phyloP scores from a whole-genome alignment of 2,113 vertebrate genomes.

The Callopanchax toddi region DNA sequence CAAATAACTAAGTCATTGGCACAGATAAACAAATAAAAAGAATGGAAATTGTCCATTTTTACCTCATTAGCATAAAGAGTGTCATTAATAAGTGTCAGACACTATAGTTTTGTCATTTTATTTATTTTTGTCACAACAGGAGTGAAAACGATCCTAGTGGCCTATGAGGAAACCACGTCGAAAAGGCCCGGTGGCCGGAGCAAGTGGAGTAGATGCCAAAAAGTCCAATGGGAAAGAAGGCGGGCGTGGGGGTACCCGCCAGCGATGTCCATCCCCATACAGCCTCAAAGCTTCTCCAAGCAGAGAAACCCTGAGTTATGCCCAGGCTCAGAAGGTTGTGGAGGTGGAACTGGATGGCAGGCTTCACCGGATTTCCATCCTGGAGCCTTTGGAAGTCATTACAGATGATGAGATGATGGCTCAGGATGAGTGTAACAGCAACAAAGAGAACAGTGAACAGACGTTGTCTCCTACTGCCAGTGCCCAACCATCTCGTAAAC shows the following conservation, averaged over 20 bases:
- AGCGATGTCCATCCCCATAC: conserved; percentile 89
- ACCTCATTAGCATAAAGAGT: too few relatives aligned
- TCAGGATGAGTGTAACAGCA: conserved; percentile 98
- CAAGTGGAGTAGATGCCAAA: conserved; percentile 71
- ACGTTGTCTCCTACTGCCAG: conserved; percentile 82
- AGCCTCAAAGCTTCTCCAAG: conserved; percentile 90
- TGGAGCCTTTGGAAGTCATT: conserved; percentile 94
- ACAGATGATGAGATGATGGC: conserved; percentile 95
- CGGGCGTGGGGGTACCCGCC: conserved; percentile 76
- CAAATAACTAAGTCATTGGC: too few relatives aligned
- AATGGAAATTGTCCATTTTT: too few relatives aligned
- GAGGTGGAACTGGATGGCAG: conserved; percentile 97
- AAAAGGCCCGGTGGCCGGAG: conserved; percentile 81
- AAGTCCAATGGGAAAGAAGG: conserved; percentile 67
- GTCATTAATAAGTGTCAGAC: too few relatives aligned
- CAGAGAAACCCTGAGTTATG: conserved; percentile 91
- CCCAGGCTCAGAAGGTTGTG: conserved; percentile 94
- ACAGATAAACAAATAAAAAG: too few relatives aligned
- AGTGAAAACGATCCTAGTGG: conserved; percentile 63
- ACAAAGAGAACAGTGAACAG: conserved; percentile 97
- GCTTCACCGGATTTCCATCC: conserved; percentile 94
- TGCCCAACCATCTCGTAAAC: conserved; percentile 82
- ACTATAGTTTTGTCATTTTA: not conserved
- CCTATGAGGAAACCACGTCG: conserved; percentile 94
- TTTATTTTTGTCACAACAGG: conserved; percentile 41